Evolutionary conservation across 2,888 invertebrate species (phyloP).

Genomic region (Tethea ocularis): DNA sequence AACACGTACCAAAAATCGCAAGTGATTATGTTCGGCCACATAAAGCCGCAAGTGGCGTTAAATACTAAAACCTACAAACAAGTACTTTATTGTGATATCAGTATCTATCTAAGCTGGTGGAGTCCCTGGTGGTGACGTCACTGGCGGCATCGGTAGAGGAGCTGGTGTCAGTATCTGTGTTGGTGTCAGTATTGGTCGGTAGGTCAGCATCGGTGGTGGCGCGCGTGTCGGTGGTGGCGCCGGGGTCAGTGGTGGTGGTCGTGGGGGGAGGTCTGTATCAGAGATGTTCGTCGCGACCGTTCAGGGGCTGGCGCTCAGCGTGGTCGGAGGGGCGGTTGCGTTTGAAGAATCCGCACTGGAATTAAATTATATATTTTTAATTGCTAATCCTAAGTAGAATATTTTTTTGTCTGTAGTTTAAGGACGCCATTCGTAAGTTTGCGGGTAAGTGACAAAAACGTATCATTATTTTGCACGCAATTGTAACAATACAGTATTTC

Average conservation of each 20-base stretch:
- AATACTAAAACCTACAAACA: slow-evolving; percentile 45
- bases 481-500: no score
- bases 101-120: slow-evolving; percentile 72
- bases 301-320: slow-evolving; percentile 92
- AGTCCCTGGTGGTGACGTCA: slow-evolving; percentile 76
- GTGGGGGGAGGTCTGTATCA: slow-evolving; percentile 76
- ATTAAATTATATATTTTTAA: slow-evolving; percentile 14
- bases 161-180: slow-evolving; percentile 25
- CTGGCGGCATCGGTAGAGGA: slow-evolving; percentile 74
- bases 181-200: slow-evolving; percentile 14
- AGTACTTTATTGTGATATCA: slow-evolving; percentile 45
- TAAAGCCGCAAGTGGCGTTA: not conserved
- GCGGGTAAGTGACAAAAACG: no score
- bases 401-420: no score
- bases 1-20: not conserved
- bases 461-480: no score
- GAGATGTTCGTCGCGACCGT: slow-evolving; percentile 91
- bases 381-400: no score
- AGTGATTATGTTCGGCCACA: not conserved
- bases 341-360: slow-evolving; percentile 96
- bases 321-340: slow-evolving; percentile 93
- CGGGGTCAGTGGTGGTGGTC: slow-evolving; percentile 32
- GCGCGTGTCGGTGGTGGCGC: slow-evolving; percentile 40
- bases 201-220: slow-evolving; percentile 36
- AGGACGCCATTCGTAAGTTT: no score